phyloP scores from a whole-genome alignment of 2,113 vertebrate species.

The Numida meleagris region DNA sequence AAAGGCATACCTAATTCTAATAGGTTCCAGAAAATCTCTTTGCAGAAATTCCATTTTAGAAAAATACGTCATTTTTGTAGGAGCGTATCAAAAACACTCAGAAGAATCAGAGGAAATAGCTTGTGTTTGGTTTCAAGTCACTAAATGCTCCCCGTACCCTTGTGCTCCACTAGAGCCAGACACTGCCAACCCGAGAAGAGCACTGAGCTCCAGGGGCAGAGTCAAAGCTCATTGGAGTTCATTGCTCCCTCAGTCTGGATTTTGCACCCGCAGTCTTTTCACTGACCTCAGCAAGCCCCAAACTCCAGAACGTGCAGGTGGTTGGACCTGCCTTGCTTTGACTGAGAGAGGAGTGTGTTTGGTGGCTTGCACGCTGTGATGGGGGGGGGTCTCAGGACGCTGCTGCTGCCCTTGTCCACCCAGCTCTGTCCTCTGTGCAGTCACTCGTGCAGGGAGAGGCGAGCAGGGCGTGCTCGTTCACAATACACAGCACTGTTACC shows the following conservation, averaged over 20 bases:
- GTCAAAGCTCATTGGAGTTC: background rate
- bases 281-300: background rate
- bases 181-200: background rate
- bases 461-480: background rate
- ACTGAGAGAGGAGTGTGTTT: background rate
- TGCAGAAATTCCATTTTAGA: background rate
- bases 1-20: background rate
- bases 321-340: background rate
- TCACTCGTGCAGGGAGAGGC: background rate
- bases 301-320: background rate
- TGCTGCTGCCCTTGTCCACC: background rate
- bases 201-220: background rate
- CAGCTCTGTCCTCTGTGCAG: background rate
- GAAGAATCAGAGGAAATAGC: background rate
- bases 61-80: background rate
- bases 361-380: fast-evolving
- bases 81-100: background rate
- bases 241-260: background rate
- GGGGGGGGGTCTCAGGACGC: background rate
- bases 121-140: background rate
- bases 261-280: background rate
- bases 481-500: background rate
- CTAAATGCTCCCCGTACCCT: background rate
- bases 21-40: background rate
- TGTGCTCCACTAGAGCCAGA: background rate